phyloP scores from a whole-genome alignment of 2,888 invertebrate species.

The Steinernema hermaphroditum region DNA sequence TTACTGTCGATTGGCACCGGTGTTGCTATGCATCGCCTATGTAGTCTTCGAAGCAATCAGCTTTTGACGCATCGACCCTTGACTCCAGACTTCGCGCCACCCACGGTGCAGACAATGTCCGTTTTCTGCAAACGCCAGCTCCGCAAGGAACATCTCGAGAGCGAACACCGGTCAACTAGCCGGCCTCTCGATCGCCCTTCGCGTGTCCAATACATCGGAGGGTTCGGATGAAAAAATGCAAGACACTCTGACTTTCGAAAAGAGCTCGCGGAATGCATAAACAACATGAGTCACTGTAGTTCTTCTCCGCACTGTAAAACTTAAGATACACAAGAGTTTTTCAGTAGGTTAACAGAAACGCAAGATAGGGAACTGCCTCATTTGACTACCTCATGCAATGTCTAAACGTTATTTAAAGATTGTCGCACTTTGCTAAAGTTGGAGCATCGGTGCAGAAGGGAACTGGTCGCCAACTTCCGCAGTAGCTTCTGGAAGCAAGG shows the following conservation, averaged over 20 bases:
- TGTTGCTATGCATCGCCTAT: neutral
- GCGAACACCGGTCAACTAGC: neutral
- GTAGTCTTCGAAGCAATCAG: neutral
- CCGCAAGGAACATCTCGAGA: neutral
- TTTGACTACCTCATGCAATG: no score
- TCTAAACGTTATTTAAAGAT: no score
- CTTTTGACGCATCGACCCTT: neutral
- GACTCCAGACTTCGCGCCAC: neutral
- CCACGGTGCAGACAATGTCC: neutral
- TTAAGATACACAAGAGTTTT: slow-evolving; percentile 11
- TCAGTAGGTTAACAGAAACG: neutral
- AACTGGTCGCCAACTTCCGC: neutral
- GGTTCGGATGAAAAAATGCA: slow-evolving; percentile 28
- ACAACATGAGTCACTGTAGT: slow-evolving; percentile 16
- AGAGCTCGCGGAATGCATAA: neutral
- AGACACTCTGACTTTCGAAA: neutral
- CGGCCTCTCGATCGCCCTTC: slow-evolving; percentile 1
- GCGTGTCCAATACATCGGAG: slow-evolving; percentile 11
- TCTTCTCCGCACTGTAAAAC: slow-evolving; percentile 8
- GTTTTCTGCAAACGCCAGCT: neutral
- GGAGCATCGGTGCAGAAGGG: no score
- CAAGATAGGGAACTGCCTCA: no score
- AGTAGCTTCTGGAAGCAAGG: no score
- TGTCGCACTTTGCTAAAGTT: no score
- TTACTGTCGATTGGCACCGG: neutral